Evolutionary conservation across 2,888 invertebrate species (phyloP).

Genomic region (Podabrus alpinus): DNA sequence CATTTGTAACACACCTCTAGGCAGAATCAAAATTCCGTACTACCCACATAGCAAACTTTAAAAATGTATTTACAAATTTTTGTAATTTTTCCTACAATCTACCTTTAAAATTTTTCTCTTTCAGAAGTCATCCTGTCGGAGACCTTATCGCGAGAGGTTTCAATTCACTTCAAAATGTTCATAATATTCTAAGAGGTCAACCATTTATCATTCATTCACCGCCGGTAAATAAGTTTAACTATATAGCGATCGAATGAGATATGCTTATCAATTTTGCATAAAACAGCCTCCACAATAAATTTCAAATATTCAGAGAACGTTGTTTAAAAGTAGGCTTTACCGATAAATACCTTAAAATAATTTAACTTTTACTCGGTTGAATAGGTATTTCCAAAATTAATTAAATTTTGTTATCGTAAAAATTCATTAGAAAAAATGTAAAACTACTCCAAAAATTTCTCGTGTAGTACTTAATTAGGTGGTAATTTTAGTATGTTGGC

Average conservation of each 20-base stretch:
- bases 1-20: not conserved
- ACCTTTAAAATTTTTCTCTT: not conserved
- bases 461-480: too few relatives aligned
- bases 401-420: not conserved
- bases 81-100: not conserved
- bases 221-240: not conserved
- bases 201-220: not conserved
- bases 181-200: not conserved
- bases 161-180: not conserved
- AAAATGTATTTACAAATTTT: not conserved
- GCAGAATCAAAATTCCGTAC: not conserved
- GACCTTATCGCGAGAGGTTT: not conserved
- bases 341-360: not conserved
- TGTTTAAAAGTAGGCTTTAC: not conserved
- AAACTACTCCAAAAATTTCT: too few relatives aligned
- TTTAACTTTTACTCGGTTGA: not conserved
- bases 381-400: not conserved
- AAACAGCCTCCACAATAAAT: not conserved
- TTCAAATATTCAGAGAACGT: not conserved
- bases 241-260: not conserved
- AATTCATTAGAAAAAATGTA: too few relatives aligned
- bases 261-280: not conserved
- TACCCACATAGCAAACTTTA: not conserved
- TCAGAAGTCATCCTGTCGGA: not conserved
- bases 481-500: too few relatives aligned